phyloP scores from a whole-genome alignment of 1,140 invertebrate species.

The Cydia amplana region DNA sequence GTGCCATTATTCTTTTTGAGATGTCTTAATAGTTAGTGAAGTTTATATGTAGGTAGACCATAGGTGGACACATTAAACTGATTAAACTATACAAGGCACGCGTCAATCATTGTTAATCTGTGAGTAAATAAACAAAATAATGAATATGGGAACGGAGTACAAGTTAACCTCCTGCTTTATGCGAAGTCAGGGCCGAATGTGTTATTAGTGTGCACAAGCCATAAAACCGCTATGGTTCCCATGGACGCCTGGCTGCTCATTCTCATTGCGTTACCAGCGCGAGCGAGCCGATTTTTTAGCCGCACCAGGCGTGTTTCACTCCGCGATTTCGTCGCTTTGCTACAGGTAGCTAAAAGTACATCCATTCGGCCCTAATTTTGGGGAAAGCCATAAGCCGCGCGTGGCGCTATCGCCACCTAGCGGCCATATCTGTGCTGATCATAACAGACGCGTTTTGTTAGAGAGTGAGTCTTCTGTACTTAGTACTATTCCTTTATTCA shows the following conservation, averaged over 20 bases:
- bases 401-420: too few relatives aligned
- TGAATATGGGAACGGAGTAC: slow-evolving; percentile 15
- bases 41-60: not conserved
- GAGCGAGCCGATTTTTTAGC: not conserved
- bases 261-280: not conserved
- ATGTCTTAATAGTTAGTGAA: too few relatives aligned
- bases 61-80: not conserved
- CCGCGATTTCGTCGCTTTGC: too few relatives aligned
- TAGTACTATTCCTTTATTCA: too few relatives aligned
- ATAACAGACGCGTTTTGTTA: too few relatives aligned
- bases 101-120: slow-evolving; percentile 22
- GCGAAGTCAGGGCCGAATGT: slow-evolving; percentile 26
- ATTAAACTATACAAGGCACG: not conserved
- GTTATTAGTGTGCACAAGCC: slow-evolving; percentile 16
- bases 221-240: slow-evolving; percentile 28
- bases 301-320: not conserved
- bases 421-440: too few relatives aligned
- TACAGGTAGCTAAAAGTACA: too few relatives aligned
- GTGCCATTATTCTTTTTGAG: too few relatives aligned
- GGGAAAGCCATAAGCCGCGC: too few relatives aligned
- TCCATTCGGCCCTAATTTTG: too few relatives aligned
- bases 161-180: slow-evolving; percentile 29
- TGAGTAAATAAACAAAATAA: slow-evolving; percentile 12
- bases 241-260: not conserved
- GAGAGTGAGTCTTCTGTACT: too few relatives aligned